phyloP scores from a whole-genome alignment of 1,140 invertebrate genomes.

The Drosophila prosaltans region DNA sequence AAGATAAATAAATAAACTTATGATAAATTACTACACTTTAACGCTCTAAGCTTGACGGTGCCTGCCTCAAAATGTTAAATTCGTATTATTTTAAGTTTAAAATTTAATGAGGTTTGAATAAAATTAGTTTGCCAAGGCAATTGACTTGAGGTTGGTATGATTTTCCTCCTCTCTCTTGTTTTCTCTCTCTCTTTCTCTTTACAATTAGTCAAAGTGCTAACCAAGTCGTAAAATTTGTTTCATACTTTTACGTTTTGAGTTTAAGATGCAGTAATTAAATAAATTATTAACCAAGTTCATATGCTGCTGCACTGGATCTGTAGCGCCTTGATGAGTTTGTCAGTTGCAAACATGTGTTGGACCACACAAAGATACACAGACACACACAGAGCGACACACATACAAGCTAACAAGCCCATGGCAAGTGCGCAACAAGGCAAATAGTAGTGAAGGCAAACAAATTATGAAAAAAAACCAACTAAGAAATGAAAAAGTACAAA shows the following conservation, averaged over 20 bases:
- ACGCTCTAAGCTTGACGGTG: no score
- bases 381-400: not conserved
- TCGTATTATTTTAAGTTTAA: not conserved
- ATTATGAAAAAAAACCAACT: slow-evolving; percentile 62
- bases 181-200: no score
- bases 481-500: slow-evolving; percentile 49
- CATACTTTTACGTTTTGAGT: not conserved
- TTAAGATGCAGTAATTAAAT: slow-evolving; percentile 48
- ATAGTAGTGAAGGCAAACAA: slow-evolving; percentile 62
- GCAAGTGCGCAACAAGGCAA: slow-evolving; percentile 67
- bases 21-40: no score
- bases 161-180: not conserved
- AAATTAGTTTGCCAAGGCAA: slow-evolving; percentile 14
- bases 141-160: slow-evolving; percentile 19
- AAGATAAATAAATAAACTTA: no score
- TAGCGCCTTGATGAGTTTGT: slow-evolving; percentile 56
- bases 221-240: slow-evolving; percentile 9
- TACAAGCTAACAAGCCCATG: slow-evolving; percentile 14
- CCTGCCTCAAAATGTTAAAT: no score
- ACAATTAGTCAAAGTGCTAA: not conserved
- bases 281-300: slow-evolving; percentile 51
- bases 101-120: not conserved
- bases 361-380: slow-evolving; percentile 40
- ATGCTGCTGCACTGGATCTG: slow-evolving; percentile 5
- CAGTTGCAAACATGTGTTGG: slow-evolving; percentile 54